These are phyloP conservation scores for Coluber constrictor DNA, from an alignment of 2,797 vertebrate genomes.

Conservation along the genomic window DNA sequence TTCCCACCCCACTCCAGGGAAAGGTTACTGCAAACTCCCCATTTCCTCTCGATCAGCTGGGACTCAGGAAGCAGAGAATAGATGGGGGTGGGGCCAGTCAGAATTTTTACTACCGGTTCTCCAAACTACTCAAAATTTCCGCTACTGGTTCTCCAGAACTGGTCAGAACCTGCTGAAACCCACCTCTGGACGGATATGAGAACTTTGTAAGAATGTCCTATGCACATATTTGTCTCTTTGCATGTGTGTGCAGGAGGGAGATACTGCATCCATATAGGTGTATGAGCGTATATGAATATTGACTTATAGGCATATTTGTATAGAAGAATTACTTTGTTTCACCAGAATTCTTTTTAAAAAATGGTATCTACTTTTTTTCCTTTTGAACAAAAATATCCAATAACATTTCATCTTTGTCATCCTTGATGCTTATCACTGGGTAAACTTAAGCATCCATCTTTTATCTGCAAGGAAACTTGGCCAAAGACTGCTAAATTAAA, in stretches of 20 bases:
- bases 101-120: too few relatives aligned
- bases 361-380: fast-evolving
- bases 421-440: conserved; percentile 16
- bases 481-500: not conserved
- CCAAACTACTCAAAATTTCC: too few relatives aligned
- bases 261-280: not conserved
- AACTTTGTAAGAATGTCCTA: not conserved
- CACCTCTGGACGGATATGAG: not conserved
- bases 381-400: fast-evolving
- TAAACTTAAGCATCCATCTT: conserved; percentile 3
- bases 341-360: not conserved
- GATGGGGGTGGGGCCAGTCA: too few relatives aligned
- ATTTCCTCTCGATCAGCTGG: too few relatives aligned
- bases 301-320: not conserved
- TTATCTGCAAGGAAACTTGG: conserved; percentile 11
- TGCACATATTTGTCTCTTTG: not conserved
- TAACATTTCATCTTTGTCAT: conserved; percentile 19
- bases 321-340: not conserved
- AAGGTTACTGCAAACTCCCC: too few relatives aligned
- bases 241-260: not conserved
- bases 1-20: too few relatives aligned
- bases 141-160: too few relatives aligned
- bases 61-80: too few relatives aligned
- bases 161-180: too few relatives aligned
- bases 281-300: not conserved